phyloP scores from a whole-genome alignment of 2,113 vertebrate species.

The Oryzias melastigma region DNA sequence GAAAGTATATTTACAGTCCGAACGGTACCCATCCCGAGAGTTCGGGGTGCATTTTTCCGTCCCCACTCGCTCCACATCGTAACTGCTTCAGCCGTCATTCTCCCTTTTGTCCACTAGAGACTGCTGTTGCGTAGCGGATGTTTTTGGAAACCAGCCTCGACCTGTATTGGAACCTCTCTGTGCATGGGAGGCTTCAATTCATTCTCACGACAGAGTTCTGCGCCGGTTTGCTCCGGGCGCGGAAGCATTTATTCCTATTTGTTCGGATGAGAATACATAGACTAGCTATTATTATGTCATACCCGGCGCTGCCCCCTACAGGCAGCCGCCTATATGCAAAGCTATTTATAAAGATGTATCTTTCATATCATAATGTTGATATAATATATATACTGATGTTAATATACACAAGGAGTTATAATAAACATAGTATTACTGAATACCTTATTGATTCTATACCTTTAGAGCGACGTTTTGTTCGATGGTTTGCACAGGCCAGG shows the following conservation, averaged over 20 bases:
- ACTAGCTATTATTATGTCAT: slow-evolving; percentile 75
- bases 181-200: slow-evolving; percentile 78
- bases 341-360: slow-evolving; percentile 73
- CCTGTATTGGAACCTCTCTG: slow-evolving; percentile 76
- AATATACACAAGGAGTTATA: slow-evolving; percentile 70
- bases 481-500: slow-evolving; percentile 77
- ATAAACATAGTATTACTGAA: slow-evolving; percentile 76
- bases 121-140: slow-evolving; percentile 52
- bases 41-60: slow-evolving; percentile 24
- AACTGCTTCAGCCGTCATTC: slow-evolving; percentile 6
- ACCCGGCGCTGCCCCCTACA: slow-evolving; percentile 49
- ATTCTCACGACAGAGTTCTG: slow-evolving; percentile 55
- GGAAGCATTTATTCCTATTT: slow-evolving; percentile 62
- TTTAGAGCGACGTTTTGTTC: slow-evolving; percentile 69
- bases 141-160: slow-evolving; percentile 66
- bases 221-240: slow-evolving; percentile 38
- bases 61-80: slow-evolving; percentile 7
- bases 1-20: too few relatives aligned
- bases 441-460: slow-evolving; percentile 76
- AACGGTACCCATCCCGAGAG: too few relatives aligned
- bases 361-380: slow-evolving; percentile 74
- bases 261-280: slow-evolving; percentile 66
- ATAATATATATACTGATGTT: slow-evolving; percentile 73
- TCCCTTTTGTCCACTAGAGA: slow-evolving; percentile 43
- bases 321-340: slow-evolving; percentile 67